These are phyloP conservation scores for Enoplosus armatus DNA, from an alignment of 2,797 vertebrate species.

Conservation along the genomic window DNA sequence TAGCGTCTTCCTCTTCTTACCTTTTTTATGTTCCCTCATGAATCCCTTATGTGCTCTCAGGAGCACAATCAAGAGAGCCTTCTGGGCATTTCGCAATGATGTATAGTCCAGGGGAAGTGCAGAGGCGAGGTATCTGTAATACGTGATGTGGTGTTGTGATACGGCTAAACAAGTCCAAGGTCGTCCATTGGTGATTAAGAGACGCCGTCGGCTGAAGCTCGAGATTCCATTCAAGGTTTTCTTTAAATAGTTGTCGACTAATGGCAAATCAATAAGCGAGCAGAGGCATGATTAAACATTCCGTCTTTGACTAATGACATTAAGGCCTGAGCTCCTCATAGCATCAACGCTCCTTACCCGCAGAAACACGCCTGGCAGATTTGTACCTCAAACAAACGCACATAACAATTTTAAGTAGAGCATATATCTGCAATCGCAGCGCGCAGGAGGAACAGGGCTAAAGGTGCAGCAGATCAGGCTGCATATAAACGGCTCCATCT, in stretches of 20 bases:
- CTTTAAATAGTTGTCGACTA: conserved; percentile 84
- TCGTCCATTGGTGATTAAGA: conserved; percentile 78
- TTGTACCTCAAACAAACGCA: conserved; percentile 25
- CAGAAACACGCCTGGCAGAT: conserved; percentile 56
- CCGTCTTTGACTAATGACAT: conserved; percentile 84
- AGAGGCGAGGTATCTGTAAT: conserved; percentile 52
- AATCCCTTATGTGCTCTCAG: conserved; percentile 64
- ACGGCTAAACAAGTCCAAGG: conserved; percentile 76
- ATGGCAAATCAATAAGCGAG: conserved; percentile 85
- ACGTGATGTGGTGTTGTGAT: conserved; percentile 63
- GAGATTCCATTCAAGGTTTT: conserved; percentile 75
- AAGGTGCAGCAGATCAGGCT: conserved; percentile 73
- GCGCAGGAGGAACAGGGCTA: conserved; percentile 34
- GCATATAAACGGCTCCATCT: conserved; percentile 81
- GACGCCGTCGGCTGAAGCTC: conserved; percentile 52
- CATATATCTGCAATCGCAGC: conserved; percentile 50
- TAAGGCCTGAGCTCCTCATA: conserved; percentile 62
- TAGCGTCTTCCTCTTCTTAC: conserved; percentile 36
- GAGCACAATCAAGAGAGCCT: conserved; percentile 65
- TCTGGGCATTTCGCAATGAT: conserved; percentile 62
- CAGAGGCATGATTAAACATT: conserved; percentile 84
- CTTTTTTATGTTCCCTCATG: conserved; percentile 65
- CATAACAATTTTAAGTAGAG: conserved; percentile 49
- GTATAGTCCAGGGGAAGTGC: conserved; percentile 58
- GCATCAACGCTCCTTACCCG: conserved; percentile 41